Base-by-base conservation (phyloP, 2,797 vertebrate species). In the Sebastes miniatus region DNA sequence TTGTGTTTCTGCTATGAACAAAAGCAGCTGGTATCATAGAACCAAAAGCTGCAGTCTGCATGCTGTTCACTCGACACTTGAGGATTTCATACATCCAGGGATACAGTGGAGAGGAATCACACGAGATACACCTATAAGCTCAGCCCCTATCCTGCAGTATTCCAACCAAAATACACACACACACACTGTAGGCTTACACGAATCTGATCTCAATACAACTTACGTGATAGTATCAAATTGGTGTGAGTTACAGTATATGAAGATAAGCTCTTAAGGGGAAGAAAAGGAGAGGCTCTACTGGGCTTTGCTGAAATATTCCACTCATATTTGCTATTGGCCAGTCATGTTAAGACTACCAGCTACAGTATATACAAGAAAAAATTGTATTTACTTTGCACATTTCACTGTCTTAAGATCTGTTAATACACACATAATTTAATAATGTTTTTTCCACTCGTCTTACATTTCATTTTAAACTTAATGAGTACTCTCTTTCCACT, bases 41-140 rank as follows among this genome's bases (percentile, higher is more conserved):
- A 69, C 63, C 4, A 69, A 74, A 70, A 68, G 36, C 65, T 32
- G 32, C 24, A 36, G 39, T 50, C 32, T 70, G 62, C 27, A 8
- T 50, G 18, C 34, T 36, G 43, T 76, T 83, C 54, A 62, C 62
- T 85, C 59, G 69, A 36, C 80, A 69, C 62, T 71, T 36, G 32
- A 79, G 83, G 74, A 83, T 85, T 85, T 81, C 22, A 63, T 16
- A 69, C 68, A 86, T 84, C 68, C 56, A 79, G 72, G 61, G 56
- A 85, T 65, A 67, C 27, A 32, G 25, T 61, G 20, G 36, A 71
- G 67, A 82, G 27, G 36, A 68, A 73, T 74, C 62, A 71, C 69
- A 31, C n/a, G 8, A 79, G 69, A 71, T 70, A 36, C 54, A 58
- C 69, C 12, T 34, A 43, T 43, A 63, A 77, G 47, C 65, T 71